These are phyloP conservation scores for Gryllus bimaculatus DNA, from an alignment of 1,140 invertebrate genomes.

Conservation along the genomic window DNA sequence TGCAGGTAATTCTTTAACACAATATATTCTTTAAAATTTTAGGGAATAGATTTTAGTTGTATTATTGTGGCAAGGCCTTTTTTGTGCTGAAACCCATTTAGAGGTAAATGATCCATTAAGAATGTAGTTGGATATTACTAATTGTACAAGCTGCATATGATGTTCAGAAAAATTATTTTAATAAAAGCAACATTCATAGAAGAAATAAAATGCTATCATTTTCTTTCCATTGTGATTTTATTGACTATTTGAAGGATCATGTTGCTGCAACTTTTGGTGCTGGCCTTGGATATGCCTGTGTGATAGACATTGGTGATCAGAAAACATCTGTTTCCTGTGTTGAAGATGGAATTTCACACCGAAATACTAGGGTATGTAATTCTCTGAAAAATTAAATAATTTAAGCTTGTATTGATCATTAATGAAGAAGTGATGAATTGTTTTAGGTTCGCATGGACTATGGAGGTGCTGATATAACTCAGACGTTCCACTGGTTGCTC, in stretches of 20 bases:
- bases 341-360: conserved; percentile 89
- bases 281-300: conserved; percentile 83
- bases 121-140: no score
- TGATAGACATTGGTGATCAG: conserved; percentile 91
- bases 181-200: no score
- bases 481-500: conserved; percentile 75
- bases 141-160: no score
- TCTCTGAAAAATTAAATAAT: no score
- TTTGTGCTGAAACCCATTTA: no score
- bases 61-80: no score
- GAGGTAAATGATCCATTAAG: no score
- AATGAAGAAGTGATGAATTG: not conserved
- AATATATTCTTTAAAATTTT: not conserved
- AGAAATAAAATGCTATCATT: no score
- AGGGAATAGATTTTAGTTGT: not conserved
- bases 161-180: no score
- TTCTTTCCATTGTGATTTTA: not conserved
- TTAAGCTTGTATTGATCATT: no score
- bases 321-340: conserved; percentile 94
- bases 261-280: conserved; percentile 91
- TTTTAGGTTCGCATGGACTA: conserved; percentile 62
- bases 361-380: conserved; percentile 60
- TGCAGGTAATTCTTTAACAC: conserved; percentile 49
- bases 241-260: conserved; percentile 51
- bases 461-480: conserved; percentile 80